Base-by-base conservation (phyloP, 2,797 vertebrate genomes). In the Coreius guichenoti region DNA sequence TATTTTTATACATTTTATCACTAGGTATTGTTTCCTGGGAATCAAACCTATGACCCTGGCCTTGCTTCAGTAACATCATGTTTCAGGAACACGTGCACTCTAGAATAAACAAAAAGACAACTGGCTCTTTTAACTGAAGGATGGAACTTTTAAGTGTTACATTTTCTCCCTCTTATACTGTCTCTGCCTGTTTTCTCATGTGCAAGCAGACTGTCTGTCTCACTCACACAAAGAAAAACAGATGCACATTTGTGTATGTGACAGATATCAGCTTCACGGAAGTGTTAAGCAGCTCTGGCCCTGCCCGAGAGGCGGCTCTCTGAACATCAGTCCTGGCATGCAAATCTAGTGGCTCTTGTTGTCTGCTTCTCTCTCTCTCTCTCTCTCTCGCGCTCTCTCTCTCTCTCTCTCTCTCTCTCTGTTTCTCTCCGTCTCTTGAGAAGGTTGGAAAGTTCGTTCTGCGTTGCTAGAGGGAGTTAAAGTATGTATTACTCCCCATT, bases 271-370 rank as follows among this genome's bases (percentile, higher is more conserved):
- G 58, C 47, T 76, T 69, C 61, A 56, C 54, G 19, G 86, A 83
- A 86, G 87, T 86, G 17, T 92, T 80, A 90, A 90, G 90, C 91
- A 86, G 88, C 85, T 87, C 90, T 87, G 89, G 78, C 88, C 87
- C 87, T 90, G 91, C 93, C 93, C 89, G 49, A 82, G 88, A 94
- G 93, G 91, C 92, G 88, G 89, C 89, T 92, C 93, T 89, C 77
- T 87, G 84, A 89, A 88, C 92, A 92, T 93, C 91, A 84, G 89
- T 81, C 81, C 92, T 94, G 91, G 93, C 93, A 95, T 95, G 93
- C 93, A 94, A 95, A 95, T 95, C 90, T 90, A 89, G 86, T 80
- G 58, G 90, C 72, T 26, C 86, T 8, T 88, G 91, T 87, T 81
- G 63, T 89, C 83, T 87, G 45, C 85, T 49, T 86, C 36, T 82